Conservation (phyloP, 2,888 invertebrate genomes). For the Drosophila flavopinicola region DNA sequence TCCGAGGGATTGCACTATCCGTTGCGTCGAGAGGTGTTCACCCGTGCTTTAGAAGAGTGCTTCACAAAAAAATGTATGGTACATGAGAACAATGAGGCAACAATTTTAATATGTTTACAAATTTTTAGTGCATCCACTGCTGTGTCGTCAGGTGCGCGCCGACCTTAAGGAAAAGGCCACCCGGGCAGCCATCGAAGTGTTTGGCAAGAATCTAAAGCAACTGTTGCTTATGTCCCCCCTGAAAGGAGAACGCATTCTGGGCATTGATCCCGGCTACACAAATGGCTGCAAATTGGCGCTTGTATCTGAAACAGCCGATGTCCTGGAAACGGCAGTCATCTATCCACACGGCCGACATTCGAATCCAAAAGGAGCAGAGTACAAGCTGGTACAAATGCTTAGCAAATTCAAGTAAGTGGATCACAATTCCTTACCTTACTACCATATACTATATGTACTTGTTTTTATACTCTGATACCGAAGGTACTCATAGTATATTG, state of each 20-base stretch:
- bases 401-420: conserved; percentile 85
- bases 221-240: conserved; percentile 92
- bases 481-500: too few species aligned
- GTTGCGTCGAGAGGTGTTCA: conserved; percentile 84
- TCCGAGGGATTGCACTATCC: conserved; percentile 81
- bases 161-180: conserved; percentile 91
- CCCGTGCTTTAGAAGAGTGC: conserved; percentile 87
- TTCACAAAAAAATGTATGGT: conserved; percentile 85
- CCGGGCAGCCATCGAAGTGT: conserved; percentile 93
- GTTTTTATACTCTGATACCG: too few species aligned
- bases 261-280: conserved; percentile 95
- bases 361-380: conserved; percentile 70
- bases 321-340: conserved; percentile 89
- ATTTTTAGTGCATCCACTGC: conserved; percentile 87
- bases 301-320: conserved; percentile 89
- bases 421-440: too few species aligned
- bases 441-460: too few species aligned
- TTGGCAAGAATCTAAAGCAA: conserved; percentile 93
- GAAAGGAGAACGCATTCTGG: conserved; percentile 91
- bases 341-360: conserved; percentile 86
- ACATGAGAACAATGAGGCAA: neutral
- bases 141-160: conserved; percentile 89
- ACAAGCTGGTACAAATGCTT: conserved; percentile 85
- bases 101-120: neutral
- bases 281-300: conserved; percentile 96